Percentiles rank a stretch among this genome's conserved stretches.
Evolutionary conservation across 2,888 invertebrate genomes (phyloP).

Genomic region (Allacma fusca): DNA sequence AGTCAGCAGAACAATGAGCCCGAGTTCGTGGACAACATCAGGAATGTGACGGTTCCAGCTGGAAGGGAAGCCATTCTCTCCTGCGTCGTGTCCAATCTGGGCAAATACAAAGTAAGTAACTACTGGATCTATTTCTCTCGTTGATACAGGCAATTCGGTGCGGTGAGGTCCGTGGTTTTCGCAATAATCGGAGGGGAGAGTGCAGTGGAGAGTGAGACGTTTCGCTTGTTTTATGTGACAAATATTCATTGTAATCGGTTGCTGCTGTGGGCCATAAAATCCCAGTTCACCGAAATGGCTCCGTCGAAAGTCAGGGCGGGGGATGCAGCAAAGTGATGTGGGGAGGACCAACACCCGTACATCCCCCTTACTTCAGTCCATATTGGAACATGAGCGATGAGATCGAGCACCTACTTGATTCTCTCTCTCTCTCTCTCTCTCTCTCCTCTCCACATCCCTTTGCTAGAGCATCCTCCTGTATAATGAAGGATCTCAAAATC

Average conservation of each 20-base stretch:
- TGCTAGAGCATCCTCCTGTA: no score
- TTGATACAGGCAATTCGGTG: no score
- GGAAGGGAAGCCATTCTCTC: slow-evolving; percentile 78
- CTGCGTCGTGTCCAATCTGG: slow-evolving; percentile 77
- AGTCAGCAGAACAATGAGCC: slow-evolving; percentile 68
- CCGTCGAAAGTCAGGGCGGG: slow-evolving; percentile 2
- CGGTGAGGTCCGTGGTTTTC: neutral
- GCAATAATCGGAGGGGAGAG: slow-evolving; percentile 9
- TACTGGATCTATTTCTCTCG: no score
- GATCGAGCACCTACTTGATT: no score
- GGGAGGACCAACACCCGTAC: neutral
- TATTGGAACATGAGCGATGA: neutral
- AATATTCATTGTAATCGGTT: slow-evolving; percentile 62
- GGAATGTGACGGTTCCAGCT: slow-evolving; percentile 77
- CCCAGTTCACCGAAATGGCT: slow-evolving; percentile 47
- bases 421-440: no score
- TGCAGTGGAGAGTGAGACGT: slow-evolving; percentile 19
- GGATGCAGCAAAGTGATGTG: slow-evolving; percentile 17
- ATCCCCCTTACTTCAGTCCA: slow-evolving; percentile 8
- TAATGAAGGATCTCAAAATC: no score
- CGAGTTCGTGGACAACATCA: slow-evolving; percentile 74
- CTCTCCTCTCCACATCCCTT: no score
- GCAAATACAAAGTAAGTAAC: slow-evolving; percentile 75
- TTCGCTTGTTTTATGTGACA: slow-evolving; percentile 60
- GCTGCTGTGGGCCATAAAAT: slow-evolving; percentile 61